These are phyloP conservation scores for Emydura subglobosa DNA, from an alignment of 2,113 vertebrate genomes.

Conservation along the genomic window DNA sequence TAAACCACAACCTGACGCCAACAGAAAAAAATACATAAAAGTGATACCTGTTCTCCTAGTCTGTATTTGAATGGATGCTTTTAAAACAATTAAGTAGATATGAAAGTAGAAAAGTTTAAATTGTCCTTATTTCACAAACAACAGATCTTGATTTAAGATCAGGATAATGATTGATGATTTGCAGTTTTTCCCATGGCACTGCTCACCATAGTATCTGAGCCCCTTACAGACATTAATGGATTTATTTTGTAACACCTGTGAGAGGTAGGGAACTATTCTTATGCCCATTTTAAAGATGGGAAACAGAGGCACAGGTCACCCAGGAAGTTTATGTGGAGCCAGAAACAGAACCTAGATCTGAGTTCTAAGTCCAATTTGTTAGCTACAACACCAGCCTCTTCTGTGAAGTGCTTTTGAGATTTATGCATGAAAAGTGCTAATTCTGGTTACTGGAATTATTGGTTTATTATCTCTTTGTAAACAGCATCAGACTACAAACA, in stretches of 20 bases:
- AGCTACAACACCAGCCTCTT: neutral
- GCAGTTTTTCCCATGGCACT: neutral
- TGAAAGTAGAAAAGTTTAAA: neutral
- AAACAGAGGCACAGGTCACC: accelerated
- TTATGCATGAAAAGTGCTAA: neutral
- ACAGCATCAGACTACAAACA: neutral
- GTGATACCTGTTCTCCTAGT: neutral
- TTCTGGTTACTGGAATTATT: neutral
- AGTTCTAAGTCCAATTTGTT: neutral
- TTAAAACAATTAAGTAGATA: neutral
- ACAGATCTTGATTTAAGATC: neutral
- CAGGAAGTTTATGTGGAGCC: neutral
- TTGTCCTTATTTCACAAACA: neutral
- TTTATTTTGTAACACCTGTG: neutral
- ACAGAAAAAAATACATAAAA: accelerated
- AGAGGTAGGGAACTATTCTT: neutral
- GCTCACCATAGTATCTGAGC: neutral
- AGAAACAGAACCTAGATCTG: neutral
- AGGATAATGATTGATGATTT: accelerated
- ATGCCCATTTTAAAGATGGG: neutral
- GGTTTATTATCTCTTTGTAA: neutral
- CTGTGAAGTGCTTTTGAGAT: neutral
- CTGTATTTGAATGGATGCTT: neutral
- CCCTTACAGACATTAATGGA: accelerated
- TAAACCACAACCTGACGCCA: neutral